phyloP scores from a whole-genome alignment of 2,113 vertebrate genomes.

The Toxotes chatareus region DNA sequence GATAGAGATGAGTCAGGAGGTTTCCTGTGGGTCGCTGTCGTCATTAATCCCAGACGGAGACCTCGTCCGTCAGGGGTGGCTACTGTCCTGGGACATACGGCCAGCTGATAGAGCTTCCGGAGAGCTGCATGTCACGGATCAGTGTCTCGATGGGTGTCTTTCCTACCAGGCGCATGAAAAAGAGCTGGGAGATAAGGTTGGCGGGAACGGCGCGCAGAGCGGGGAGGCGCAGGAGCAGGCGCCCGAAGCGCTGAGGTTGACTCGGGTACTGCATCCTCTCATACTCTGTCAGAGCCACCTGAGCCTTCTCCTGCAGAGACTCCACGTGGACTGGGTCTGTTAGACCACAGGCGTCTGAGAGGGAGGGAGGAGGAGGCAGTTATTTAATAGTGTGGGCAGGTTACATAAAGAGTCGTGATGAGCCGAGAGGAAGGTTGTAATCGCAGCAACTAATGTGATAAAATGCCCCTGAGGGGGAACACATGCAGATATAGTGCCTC shows the following conservation, averaged over 20 bases:
- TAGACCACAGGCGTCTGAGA: conserved; percentile 92
- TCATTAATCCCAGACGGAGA: conserved; percentile 62
- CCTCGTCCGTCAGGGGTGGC: conserved; percentile 35
- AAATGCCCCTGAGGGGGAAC: conserved; percentile 13
- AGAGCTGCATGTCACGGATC: conserved; percentile 97
- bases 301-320: conserved; percentile 95
- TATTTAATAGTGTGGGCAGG: conserved; percentile 71
- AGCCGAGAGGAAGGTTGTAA: conserved; percentile 42
- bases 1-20: conserved; percentile 76
- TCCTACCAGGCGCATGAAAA: conserved; percentile 97
- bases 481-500: conserved; percentile 15
- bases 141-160: conserved; percentile 97
- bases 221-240: conserved; percentile 92
- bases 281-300: conserved; percentile 95
- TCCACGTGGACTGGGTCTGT: conserved; percentile 93
- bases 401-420: conserved; percentile 77
- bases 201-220: conserved; percentile 93
- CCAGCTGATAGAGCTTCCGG: conserved; percentile 96
- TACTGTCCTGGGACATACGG: conserved; percentile 91
- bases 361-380: conserved; percentile 48
- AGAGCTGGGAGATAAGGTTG: conserved; percentile 95
- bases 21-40: conserved; percentile 71
- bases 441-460: conserved; percentile 26
- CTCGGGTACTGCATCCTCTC: conserved; percentile 92
- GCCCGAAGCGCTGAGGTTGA: conserved; percentile 94